A percentile compares a stretch with the other conserved stretches of the same genome.
These are phyloP conservation scores for Eunapius fragilis DNA, from an alignment of 37 sponge, comb jelly and placozoan species.

Conservation along the genomic window DNA sequence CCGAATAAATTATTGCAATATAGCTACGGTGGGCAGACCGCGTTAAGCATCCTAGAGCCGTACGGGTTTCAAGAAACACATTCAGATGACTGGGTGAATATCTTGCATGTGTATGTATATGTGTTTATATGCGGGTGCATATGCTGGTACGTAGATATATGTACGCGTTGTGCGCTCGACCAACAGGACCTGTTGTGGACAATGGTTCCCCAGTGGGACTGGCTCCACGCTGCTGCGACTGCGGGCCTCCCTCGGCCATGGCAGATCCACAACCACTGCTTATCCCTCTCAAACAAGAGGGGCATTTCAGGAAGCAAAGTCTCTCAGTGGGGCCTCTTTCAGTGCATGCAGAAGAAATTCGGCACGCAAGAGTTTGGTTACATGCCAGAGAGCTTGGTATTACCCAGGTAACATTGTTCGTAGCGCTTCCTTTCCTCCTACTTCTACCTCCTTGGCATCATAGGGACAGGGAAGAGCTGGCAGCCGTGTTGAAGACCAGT, in stretches of 20 bases:
- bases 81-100: slow-evolving; percentile 85
- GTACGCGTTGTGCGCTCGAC: not conserved
- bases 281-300: slow-evolving; percentile 57
- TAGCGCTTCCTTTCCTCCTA: not conserved
- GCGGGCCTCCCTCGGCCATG: slow-evolving; percentile 62
- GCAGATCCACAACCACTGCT: slow-evolving; percentile 94
- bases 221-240: slow-evolving; percentile 19
- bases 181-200: slow-evolving; percentile 74
- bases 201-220: slow-evolving; percentile 87
- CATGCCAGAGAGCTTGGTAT: slow-evolving; percentile 81
- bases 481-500: slow-evolving; percentile 10
- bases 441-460: not conserved
- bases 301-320: slow-evolving; percentile 89
- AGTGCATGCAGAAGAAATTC: slow-evolving; percentile 76
- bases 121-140: not conserved
- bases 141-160: not conserved
- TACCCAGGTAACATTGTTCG: slow-evolving; percentile 49
- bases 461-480: slow-evolving; percentile 47
- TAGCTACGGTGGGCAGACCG: slow-evolving; percentile 84
- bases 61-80: slow-evolving; percentile 81
- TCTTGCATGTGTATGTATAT: slow-evolving; percentile 1
- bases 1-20: not conserved
- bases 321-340: slow-evolving; percentile 89
- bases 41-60: slow-evolving; percentile 70
- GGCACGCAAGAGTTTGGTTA: slow-evolving; percentile 67